A percentile compares a stretch with the other conserved stretches of the same genome.
phyloP scores from a whole-genome alignment of 2,113 vertebrate genomes.

The Gallinago media region DNA sequence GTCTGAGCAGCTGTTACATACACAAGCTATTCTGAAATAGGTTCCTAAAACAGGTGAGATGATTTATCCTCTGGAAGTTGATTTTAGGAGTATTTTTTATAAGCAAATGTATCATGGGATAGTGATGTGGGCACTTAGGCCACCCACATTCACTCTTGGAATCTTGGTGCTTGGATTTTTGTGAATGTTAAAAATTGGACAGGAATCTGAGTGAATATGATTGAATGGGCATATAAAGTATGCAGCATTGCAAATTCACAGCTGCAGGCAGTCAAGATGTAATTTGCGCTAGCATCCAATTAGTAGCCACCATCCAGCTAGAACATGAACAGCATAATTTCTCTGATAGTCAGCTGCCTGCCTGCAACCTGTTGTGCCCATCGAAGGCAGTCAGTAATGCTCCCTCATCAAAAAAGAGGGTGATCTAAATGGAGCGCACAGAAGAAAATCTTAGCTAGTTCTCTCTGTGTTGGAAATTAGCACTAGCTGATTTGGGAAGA shows the following conservation, averaged over 20 bases:
- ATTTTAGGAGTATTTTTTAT: neutral
- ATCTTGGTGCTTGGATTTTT: neutral
- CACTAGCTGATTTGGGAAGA: neutral
- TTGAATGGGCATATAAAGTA: neutral
- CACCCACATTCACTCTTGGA: neutral
- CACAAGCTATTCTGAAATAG: neutral
- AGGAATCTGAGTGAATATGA: slow-evolving; percentile 6
- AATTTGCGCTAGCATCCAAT: slow-evolving; percentile 7
- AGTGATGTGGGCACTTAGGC: neutral
- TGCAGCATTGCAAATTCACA: slow-evolving; percentile 33
- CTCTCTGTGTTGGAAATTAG: neutral
- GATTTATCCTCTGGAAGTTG: neutral
- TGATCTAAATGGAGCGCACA: accelerated
- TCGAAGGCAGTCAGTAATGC: neutral
- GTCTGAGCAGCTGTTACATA: neutral
- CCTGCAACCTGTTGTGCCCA: slow-evolving; percentile 2
- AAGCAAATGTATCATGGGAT: neutral
- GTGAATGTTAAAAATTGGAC: neutral
- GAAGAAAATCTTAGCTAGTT: neutral
- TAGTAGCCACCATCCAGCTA: slow-evolving; percentile 29
- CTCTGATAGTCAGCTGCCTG: slow-evolving; percentile 22
- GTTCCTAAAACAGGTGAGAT: neutral
- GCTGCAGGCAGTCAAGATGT: slow-evolving; percentile 48
- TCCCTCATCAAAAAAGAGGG: neutral
- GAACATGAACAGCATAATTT: neutral